Base-by-base conservation (phyloP, 2,113 vertebrate species). In the Melanotaenia duboulayi region DNA sequence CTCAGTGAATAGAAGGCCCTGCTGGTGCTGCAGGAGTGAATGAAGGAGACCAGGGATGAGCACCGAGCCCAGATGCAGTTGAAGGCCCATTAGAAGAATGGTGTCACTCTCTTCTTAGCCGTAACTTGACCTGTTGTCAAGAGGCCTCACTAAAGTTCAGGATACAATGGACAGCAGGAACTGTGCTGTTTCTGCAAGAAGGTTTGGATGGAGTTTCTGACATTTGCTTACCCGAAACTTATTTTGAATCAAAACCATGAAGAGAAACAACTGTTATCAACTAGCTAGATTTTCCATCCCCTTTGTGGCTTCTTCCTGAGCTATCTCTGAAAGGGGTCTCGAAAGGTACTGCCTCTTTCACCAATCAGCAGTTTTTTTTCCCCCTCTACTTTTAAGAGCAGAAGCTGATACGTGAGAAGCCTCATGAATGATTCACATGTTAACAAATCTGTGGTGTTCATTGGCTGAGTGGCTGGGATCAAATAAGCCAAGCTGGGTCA, bases 371-470 rank as follows among this genome's bases (percentile, higher is more conserved):
- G 10, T 40, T 40, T 85, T 35, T 82, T 80, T 28, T 28, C n/a
- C n/a, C n/a, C n/a, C 6, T 88, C 79, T 74, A 75, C 69, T 54
- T 57, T 25, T 25, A 78, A 79, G 78, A 80, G 70, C 66, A 72
- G 78, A 74, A 73, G 62, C 71, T 67, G 86, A 86, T 46, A 90
- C 23, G 68, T 4, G 84, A 91, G 88, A 81, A 14, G 80, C 80
- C 64, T 78, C 80, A 83, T 92, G 22, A 87, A 92, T 87, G 82
- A 90, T 89, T 87, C 68, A 88, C 74, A 32, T 58, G 88, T 87
- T 89, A 86, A 86, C 86, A 92, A 93, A 93, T 90, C 89, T 91
- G 85, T 86, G 84, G 85, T 80, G 79, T 58, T 90, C 90, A 89
- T 92, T 91, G 90, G 86, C 92, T 85, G 87, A 91, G 87, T 91